Base-by-base conservation (phyloP, 2,888 invertebrate genomes). In the Clitarchus hookeri region DNA sequence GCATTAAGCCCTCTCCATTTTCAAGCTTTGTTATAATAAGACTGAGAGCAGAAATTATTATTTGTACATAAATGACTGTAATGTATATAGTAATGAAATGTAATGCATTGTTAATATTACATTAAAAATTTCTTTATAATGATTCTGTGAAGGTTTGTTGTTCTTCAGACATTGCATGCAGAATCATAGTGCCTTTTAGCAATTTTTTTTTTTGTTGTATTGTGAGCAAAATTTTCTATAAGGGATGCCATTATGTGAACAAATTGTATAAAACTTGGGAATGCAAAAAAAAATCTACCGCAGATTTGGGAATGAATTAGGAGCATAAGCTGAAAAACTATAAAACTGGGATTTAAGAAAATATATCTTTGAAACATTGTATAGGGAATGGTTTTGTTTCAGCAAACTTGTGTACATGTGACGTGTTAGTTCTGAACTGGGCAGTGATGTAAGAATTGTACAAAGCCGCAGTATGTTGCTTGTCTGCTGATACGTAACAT, bases 61-160 rank as follows among this genome's bases (percentile, higher is more conserved):
- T 87, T 87, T 88, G 87, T 87, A 88, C 86, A 87, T 87, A 87
- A 88, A 85, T 87, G 85, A 87, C 84, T 86, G 86, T 86, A 85
- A 36, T 86, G 86, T 87, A 86, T 84, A 88, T 87, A 88, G 86
- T 85, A 87, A 86, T 44, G 86, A 87, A 85, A 87, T 44, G 86
- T 88, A 86, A 87, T 85, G 88, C 86, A 87, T 87, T 88, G 88
- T 88, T 88, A 88, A 88, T 87, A 88, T 85, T 87, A 85, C 87
- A 87, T 88, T 87, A 84, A 80, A 87, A 87, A 86, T 86, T 84
- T 86, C 86, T 85, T 87, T 87, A 85, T 87, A 87, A 86, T 83
- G 77, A 86, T 84, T 85, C 85, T 83, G 85, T 85, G 54, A 85
- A 65, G 11, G 82, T 82, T 9, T 36, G 44, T 82, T 82, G 82